Percentiles rank a stretch among this genome's conserved stretches.
phyloP scores from a whole-genome alignment of 2,888 invertebrate species.

The Drosophila melanosoma region DNA sequence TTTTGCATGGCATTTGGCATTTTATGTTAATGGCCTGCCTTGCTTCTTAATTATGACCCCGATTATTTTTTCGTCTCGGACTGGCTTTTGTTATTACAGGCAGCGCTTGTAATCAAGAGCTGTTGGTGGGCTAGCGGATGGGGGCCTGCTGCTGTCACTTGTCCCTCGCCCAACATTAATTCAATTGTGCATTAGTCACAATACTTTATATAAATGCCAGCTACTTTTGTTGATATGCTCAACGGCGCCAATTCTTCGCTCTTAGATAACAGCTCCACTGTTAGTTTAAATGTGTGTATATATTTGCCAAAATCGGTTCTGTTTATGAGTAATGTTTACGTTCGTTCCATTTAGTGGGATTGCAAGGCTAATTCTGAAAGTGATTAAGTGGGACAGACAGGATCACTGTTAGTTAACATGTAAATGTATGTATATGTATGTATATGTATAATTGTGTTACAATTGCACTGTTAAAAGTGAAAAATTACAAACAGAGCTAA shows the following conservation, averaged over 20 bases:
- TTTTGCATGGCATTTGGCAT: constrained; percentile 50
- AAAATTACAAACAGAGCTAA: not conserved
- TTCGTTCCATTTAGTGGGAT: not conserved
- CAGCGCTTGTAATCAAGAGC: constrained; percentile 35
- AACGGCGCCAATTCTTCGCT: constrained; percentile 38
- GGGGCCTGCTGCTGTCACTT: not conserved
- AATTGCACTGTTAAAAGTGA: constrained; percentile 17
- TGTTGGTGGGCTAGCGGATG: not conserved
- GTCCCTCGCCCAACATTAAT: constrained; percentile 32
- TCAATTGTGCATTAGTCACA: constrained; percentile 66
- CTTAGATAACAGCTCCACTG: constrained; percentile 55
- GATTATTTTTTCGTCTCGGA: constrained; percentile 31
- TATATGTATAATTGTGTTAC: constrained; percentile 15
- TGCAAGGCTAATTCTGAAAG: not conserved
- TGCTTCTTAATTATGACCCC: constrained; percentile 53
- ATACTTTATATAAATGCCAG: constrained; percentile 45
- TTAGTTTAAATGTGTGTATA: constrained; percentile 8
- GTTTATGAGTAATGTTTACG: constrained; percentile 2
- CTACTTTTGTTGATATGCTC: constrained; percentile 41
- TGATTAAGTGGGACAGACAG: not conserved
- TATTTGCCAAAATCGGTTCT: not conserved
- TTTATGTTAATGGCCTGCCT: constrained; percentile 56
- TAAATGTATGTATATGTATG: not conserved
- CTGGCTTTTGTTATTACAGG: constrained; percentile 26
- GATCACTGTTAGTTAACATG: constrained; percentile 27